Conservation (phyloP, 92 coral and sea anemone species). For the Bergia puertoricense region DNA sequence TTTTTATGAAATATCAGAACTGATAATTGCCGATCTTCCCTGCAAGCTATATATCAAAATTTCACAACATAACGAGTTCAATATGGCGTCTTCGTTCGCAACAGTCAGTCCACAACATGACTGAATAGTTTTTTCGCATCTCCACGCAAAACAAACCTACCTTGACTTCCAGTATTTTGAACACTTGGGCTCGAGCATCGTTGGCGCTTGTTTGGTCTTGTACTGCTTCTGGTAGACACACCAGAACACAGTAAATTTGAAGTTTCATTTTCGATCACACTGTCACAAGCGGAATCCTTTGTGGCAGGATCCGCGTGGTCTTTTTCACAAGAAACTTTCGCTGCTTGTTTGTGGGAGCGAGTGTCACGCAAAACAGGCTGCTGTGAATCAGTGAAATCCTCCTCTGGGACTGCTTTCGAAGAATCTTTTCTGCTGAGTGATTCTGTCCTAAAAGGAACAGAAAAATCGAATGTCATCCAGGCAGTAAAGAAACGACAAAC, state of each 20-base stretch:
- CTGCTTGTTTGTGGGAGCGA: constrained; percentile 80
- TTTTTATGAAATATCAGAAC: neutral
- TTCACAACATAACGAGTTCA: neutral
- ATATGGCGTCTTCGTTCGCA: constrained; percentile 69
- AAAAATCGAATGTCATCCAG: constrained; percentile 80
- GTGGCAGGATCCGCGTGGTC: constrained; percentile 75
- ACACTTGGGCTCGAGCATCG: constrained; percentile 61
- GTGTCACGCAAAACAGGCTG: constrained; percentile 77
- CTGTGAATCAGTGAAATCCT: constrained; percentile 53
- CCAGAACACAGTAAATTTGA: constrained; percentile 59
- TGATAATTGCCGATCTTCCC: neutral
- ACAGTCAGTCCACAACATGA: neutral
- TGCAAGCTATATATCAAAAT: neutral
- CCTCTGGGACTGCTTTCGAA: constrained; percentile 47
- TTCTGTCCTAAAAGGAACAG: constrained; percentile 70
- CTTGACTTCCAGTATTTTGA: constrained; percentile 71
- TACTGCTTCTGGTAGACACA: constrained; percentile 93
- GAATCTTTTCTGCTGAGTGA: constrained; percentile 58
- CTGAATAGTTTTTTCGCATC: neutral
- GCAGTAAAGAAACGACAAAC: constrained; percentile 33
- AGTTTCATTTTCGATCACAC: constrained; percentile 65
- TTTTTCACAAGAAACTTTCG: constrained; percentile 67
- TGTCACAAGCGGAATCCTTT: constrained; percentile 59
- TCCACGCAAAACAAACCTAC: constrained; percentile 48
- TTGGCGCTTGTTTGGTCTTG: constrained; percentile 88